Percentiles rank a stretch among this genome's conserved stretches.
These are phyloP conservation scores for Acleris laterana DNA, from an alignment of 2,888 invertebrate genomes.

Conservation along the genomic window DNA sequence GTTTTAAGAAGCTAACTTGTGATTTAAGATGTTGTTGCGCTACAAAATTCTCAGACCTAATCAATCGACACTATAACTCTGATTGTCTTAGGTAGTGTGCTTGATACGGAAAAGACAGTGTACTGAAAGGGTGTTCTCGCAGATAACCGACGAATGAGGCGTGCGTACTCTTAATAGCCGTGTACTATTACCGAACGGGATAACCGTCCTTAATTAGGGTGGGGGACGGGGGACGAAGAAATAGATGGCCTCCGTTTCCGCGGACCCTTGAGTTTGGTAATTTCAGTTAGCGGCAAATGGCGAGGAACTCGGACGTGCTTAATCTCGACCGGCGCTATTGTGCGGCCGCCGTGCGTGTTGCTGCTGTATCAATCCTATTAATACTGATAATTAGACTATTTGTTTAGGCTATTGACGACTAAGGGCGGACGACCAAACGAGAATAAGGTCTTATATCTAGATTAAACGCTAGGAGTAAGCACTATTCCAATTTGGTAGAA, in stretches of 20 bases:
- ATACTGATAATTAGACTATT: slow-evolving; percentile 30
- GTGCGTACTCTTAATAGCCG: slow-evolving; percentile 35
- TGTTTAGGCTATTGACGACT: slow-evolving; percentile 11
- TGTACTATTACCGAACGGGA: slow-evolving; percentile 49
- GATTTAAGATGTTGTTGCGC: no score
- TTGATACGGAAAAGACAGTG: no score
- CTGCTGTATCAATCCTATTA: slow-evolving; percentile 14
- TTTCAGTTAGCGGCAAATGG: slow-evolving; percentile 63
- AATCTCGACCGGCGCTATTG: slow-evolving; percentile 45
- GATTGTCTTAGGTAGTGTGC: no score
- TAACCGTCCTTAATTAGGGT: slow-evolving; percentile 60
- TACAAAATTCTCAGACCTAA: no score
- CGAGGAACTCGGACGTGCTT: slow-evolving; percentile 51
- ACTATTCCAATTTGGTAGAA: no score
- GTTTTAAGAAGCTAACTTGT: no score
- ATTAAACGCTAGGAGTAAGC: no score
- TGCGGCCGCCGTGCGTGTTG: slow-evolving; percentile 9
- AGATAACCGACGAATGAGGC: slow-evolving; percentile 28
- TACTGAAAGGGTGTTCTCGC: background rate
- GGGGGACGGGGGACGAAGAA: slow-evolving; percentile 47
- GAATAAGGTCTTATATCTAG: no score
- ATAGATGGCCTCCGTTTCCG: slow-evolving; percentile 58
- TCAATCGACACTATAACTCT: no score
- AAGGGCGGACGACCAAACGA: no score
- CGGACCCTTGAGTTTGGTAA: slow-evolving; percentile 58